Evolutionary conservation across 2,888 invertebrate species (phyloP).

Genomic region (Escarpia spicata): DNA sequence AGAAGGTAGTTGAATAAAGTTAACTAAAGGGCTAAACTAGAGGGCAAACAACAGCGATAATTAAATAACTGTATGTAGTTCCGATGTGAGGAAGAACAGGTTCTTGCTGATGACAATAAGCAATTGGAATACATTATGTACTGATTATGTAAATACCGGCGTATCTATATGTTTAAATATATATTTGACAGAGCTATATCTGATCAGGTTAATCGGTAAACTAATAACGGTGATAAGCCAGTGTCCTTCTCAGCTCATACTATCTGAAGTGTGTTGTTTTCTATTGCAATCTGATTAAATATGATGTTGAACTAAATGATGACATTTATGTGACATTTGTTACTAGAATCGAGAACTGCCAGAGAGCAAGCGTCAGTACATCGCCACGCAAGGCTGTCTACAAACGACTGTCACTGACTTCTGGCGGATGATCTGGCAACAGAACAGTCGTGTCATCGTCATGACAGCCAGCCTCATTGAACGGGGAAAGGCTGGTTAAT

Average conservation of each 20-base stretch:
- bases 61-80: too few species aligned
- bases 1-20: too few species aligned
- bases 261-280: not conserved
- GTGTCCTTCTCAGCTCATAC: not conserved
- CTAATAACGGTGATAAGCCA: not conserved
- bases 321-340: not conserved
- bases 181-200: too few species aligned
- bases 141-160: too few species aligned
- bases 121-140: too few species aligned
- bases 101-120: too few species aligned
- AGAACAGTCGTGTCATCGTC: conserved; percentile 95
- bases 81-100: too few species aligned
- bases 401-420: conserved; percentile 91
- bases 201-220: too few species aligned
- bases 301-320: not conserved
- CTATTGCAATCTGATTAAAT: too few species aligned
- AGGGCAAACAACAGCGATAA: too few species aligned
- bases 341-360: not conserved
- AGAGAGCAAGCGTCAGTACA: conserved; percentile 51
- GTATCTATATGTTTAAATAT: too few species aligned
- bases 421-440: conserved; percentile 99
- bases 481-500: conserved; percentile 75
- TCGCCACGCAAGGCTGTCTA: conserved; percentile 87
- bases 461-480: conserved; percentile 99
- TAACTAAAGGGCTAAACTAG: too few species aligned